phyloP scores from a whole-genome alignment of 2,113 vertebrate genomes.

The Protobothrops mucrosquamatus region DNA sequence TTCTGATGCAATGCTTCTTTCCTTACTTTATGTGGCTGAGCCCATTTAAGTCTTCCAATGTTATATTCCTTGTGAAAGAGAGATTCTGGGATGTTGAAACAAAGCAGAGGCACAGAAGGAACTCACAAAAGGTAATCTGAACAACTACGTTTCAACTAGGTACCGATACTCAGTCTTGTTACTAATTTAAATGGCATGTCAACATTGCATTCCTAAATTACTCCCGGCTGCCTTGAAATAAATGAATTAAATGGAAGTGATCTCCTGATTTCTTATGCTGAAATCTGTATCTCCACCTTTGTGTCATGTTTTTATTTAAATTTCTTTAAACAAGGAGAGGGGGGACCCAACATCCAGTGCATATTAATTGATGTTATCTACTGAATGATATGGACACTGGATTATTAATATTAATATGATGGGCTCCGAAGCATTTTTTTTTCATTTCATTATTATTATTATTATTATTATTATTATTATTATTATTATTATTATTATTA shows the following conservation, averaged over 20 bases:
- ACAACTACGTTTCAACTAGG: not conserved
- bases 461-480: too few species aligned
- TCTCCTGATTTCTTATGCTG: not conserved
- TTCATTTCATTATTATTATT: too few species aligned
- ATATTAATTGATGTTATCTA: slow-evolving; percentile 24
- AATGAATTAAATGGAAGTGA: not conserved
- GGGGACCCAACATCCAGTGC: not conserved
- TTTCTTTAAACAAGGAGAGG: not conserved
- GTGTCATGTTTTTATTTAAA: slow-evolving; percentile 2
- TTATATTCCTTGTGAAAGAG: not conserved
- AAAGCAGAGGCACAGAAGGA: not conserved
- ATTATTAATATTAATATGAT: slow-evolving; percentile 42
- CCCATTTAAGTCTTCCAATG: too few species aligned
- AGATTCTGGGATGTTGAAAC: not conserved
- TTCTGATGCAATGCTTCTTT: not conserved
- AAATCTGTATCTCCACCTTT: not conserved
- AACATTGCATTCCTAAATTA: not conserved
- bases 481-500: too few species aligned
- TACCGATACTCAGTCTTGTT: not conserved
- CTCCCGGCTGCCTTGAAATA: not conserved
- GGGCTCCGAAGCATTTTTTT: slow-evolving; percentile 20
- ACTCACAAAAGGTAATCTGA: not conserved
- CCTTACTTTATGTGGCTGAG: not conserved
- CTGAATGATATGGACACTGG: slow-evolving; percentile 26
- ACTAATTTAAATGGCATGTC: not conserved